Base-by-base conservation (phyloP, 2,113 vertebrate species). In the Ibidorhyncha struthersii region DNA sequence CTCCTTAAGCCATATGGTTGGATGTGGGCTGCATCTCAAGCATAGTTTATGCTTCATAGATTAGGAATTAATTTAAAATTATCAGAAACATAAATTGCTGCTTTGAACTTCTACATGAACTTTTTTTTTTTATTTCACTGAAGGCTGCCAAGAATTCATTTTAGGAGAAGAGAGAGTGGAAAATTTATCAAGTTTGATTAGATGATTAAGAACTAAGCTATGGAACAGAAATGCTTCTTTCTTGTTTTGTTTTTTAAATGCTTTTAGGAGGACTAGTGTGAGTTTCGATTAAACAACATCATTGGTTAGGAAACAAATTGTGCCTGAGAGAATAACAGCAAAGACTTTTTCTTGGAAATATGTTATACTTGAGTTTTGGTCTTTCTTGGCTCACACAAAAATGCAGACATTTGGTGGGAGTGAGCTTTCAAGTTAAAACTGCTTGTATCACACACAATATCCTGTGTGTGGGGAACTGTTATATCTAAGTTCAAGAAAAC, bases 31-130 rank as follows among this genome's bases (percentile, higher is more conserved):
- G 94, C 85, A 94, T 94, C 96, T 85, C 40, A 96, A 96, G 85
- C 94, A 90, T 84, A 90, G 90, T 91, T 95, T 88, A 94, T 56
- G 55, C 94, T 89, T 93, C 95, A 79, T 69, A 91, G 96, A 97
- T 95, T 96, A 97, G 63, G 81, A 95, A 96, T 94, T 98, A 97
- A 98, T 98, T 98, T 97, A 86, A 89, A 93, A 96, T 93, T 95
- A 97, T 97, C 85, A 95, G 95, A 96, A 95, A 94, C 91, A 95
- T 96, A 96, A 93, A 96, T 97, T 69, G 88, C 87, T 79, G 88
- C 90, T 96, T 97, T 96, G 84, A 86, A 98, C 85, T 96, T 95
- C 65, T 95, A 74, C 76, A 22, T 96, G 78, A 93, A 90, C 96
- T 89, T 96, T 86, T 90, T 97, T 87, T 50, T 86, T 59, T 66